Evolutionary conservation across 2,797 vertebrate genomes (phyloP).

Genomic region (Sebastes hubbsi): DNA sequence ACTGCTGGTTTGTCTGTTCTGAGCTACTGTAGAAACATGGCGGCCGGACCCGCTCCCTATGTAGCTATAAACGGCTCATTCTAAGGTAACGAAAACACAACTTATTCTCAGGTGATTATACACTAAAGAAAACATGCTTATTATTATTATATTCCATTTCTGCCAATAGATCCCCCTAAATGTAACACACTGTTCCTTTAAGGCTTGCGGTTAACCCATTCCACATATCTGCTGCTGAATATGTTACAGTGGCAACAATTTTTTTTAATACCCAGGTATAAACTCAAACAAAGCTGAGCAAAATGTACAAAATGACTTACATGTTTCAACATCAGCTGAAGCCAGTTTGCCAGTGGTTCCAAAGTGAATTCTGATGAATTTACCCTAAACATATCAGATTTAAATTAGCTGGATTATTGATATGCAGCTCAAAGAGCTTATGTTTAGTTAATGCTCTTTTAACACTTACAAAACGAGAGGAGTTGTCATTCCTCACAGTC

Average conservation of each 20-base stretch:
- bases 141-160: no score
- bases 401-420: not conserved
- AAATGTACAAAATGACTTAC: slow-evolving; percentile 16
- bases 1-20: no score
- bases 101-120: no score
- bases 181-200: not conserved
- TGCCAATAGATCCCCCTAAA: no score
- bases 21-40: no score
- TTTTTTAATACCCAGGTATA: not conserved
- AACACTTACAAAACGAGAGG: slow-evolving; percentile 78
- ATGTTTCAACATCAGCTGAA: slow-evolving; percentile 64
- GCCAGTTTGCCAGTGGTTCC: slow-evolving; percentile 46
- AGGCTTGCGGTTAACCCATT: not conserved
- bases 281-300: not conserved
- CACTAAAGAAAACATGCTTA: no score
- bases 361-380: slow-evolving; percentile 58
- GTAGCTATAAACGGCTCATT: no score
- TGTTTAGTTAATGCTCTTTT: not conserved
- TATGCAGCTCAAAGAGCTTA: not conserved
- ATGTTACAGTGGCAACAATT: not conserved
- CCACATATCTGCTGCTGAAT: not conserved
- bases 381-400: slow-evolving; percentile 28
- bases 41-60: no score
- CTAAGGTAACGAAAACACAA: no score
- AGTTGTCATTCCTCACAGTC: slow-evolving; percentile 91